Conservation (phyloP, 2,888 invertebrate species). For the Sarcophaga caerulescens region DNA sequence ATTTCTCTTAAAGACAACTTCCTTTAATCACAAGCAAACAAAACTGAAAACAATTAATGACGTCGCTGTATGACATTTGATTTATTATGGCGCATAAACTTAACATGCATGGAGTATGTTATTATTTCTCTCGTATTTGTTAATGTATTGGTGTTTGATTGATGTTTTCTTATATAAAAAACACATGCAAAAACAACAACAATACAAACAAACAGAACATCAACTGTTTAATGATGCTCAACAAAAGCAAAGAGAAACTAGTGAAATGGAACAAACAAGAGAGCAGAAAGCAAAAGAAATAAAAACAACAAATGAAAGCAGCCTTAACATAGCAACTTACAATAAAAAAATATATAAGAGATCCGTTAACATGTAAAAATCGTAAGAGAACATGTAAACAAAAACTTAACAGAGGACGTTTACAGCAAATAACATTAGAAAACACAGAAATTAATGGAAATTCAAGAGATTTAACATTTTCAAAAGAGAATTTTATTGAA, state of each 20-base stretch:
- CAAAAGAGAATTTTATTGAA: background rate
- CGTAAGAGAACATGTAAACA: slow-evolving; percentile 6
- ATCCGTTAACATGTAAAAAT: background rate
- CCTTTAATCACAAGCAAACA: background rate
- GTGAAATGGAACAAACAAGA: background rate
- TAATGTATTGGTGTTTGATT: no score
- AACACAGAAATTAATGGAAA: background rate
- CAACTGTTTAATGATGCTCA: background rate
- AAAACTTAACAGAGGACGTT: background rate
- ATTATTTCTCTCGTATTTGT: no score
- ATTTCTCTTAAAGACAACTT: background rate
- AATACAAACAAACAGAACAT: background rate
- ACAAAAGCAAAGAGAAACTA: background rate
- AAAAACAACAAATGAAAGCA: background rate
- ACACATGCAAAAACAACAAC: background rate
- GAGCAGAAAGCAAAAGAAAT: background rate
- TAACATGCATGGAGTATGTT: no score
- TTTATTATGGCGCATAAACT: no score
- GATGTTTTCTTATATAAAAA: background rate
- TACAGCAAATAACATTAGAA: no score
- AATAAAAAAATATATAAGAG: background rate
- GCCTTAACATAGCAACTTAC: background rate
- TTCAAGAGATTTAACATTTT: background rate
- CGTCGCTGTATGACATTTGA: background rate
- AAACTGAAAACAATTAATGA: background rate